Conservation (phyloP, 2,888 invertebrate species). For the Mythimna impura region DNA sequence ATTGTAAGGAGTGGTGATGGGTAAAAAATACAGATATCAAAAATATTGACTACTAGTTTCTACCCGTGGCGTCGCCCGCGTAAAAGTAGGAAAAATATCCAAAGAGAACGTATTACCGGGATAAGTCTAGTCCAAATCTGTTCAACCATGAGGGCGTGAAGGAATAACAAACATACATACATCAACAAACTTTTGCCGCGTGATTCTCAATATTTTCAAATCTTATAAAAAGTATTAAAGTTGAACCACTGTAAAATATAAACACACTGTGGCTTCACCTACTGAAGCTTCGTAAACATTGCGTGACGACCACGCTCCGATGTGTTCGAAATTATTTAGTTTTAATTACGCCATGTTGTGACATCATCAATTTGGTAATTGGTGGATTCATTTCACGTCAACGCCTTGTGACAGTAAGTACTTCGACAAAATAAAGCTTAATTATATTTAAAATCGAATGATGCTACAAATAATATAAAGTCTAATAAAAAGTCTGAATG, state of each 20-base stretch:
- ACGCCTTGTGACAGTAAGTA: not conserved
- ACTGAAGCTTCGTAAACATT: slow-evolving; percentile 20
- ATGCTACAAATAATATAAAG: not conserved
- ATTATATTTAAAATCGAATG: not conserved
- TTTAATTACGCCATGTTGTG: slow-evolving; percentile 33
- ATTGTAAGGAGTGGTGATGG: too few species aligned
- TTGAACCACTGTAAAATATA: not conserved
- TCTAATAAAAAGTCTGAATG: not conserved
- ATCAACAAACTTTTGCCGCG: too few species aligned
- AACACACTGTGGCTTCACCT: slow-evolving; percentile 11
- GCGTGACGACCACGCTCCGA: slow-evolving; percentile 40
- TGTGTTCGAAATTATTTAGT: slow-evolving; percentile 39
- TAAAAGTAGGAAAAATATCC: too few species aligned
- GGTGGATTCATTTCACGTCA: slow-evolving; percentile 11
- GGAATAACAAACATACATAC: too few species aligned
- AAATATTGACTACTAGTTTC: too few species aligned
- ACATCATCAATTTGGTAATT: slow-evolving; percentile 33
- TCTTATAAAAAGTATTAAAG: not conserved
- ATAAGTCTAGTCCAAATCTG: too few species aligned
- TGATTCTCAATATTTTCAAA: too few species aligned
- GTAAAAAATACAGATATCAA: too few species aligned
- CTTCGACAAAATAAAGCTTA: not conserved
- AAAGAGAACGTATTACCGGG: too few species aligned
- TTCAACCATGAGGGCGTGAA: too few species aligned
- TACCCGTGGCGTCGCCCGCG: too few species aligned